A percentile compares a stretch with the other conserved stretches of the same genome.
phyloP scores from a whole-genome alignment of 1,140 invertebrate species.

The Cryptotermes secundus region DNA sequence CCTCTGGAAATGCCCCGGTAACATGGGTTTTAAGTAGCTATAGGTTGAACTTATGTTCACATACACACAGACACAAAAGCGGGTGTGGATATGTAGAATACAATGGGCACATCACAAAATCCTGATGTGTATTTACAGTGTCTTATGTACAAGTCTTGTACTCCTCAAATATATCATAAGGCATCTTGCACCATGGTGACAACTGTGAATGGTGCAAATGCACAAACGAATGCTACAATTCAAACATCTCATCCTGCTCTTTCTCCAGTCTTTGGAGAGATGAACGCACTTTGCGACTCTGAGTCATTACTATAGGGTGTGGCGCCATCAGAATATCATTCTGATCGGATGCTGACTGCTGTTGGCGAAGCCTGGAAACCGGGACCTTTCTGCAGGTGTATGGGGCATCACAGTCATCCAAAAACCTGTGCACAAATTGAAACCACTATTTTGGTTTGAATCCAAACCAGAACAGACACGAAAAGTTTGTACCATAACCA shows the following conservation, averaged over 20 bases:
- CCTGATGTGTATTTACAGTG: not conserved
- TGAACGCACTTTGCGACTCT: constrained; percentile 72
- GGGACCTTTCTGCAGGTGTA: constrained; percentile 44
- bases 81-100: not conserved
- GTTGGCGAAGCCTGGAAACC: constrained; percentile 46
- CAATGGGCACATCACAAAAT: not conserved
- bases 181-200: not conserved
- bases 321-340: constrained; percentile 41
- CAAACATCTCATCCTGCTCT: constrained; percentile 84
- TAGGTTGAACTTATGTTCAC: not conserved
- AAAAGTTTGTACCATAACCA: too few species aligned
- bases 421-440: constrained; percentile 38
- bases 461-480: too few species aligned
- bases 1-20: not conserved
- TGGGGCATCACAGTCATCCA: constrained; percentile 40
- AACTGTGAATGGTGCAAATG: not conserved
- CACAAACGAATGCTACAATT: constrained; percentile 73
- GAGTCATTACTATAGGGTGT: constrained; percentile 70
- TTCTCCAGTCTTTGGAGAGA: constrained; percentile 77
- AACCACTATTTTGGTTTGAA: not conserved
- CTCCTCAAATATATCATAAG: constrained; percentile 14
- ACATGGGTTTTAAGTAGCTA: not conserved
- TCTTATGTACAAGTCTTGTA: constrained; percentile 11
- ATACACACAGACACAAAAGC: not conserved
- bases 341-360: constrained; percentile 42